Evolutionary conservation across 2,797 vertebrate genomes (phyloP).

Genomic region (Perodicticus potto): DNA sequence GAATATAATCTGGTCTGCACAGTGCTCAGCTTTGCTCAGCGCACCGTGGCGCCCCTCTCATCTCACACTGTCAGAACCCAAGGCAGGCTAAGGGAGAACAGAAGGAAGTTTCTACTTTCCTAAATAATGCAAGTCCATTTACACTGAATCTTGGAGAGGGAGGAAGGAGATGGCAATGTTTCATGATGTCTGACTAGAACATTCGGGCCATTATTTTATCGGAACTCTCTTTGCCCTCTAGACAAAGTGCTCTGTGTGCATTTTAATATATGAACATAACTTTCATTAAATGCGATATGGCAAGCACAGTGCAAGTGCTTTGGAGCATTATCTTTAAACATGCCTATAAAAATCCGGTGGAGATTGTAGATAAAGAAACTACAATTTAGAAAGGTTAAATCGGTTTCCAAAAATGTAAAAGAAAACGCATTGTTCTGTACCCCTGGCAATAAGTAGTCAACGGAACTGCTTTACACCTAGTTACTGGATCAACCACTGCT

Average conservation of each 20-base stretch:
- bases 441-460: neutral
- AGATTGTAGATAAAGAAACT: neutral
- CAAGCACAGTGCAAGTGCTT: neutral
- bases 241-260: neutral
- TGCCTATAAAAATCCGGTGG: neutral
- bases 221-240: neutral
- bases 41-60: neutral
- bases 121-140: neutral
- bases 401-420: neutral
- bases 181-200: neutral
- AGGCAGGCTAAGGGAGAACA: neutral
- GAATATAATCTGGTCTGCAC: neutral
- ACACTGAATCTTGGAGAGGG: neutral
- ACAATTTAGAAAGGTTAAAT: constrained; percentile 29
- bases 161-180: neutral
- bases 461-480: neutral
- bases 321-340: constrained; percentile 11
- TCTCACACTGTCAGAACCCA: neutral
- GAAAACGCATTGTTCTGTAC: constrained; percentile 24
- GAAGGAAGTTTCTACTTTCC: neutral
- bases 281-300: neutral
- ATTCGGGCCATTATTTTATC: neutral
- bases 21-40: neutral
- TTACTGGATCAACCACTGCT: neutral
- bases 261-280: neutral